Percentiles rank a stretch among this genome's conserved stretches.
These are phyloP conservation scores for Paedocypris sp. DNA, from an alignment of 2,113 vertebrate genomes.

Conservation along the genomic window DNA sequence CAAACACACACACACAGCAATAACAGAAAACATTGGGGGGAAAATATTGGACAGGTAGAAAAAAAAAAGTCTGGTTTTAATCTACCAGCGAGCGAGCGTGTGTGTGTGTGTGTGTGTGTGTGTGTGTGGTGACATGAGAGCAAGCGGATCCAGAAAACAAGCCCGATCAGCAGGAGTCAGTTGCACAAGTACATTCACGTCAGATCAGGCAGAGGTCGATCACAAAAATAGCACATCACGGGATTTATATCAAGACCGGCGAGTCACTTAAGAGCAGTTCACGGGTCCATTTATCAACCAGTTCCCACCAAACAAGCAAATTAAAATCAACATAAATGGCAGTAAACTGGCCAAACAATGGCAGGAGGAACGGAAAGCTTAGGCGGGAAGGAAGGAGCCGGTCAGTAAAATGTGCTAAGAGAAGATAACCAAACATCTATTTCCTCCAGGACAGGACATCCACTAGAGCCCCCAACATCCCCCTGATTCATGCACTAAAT, in stretches of 20 bases:
- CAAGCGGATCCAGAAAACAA: not conserved
- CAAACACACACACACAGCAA: slow-evolving; percentile 30
- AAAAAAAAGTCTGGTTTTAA: slow-evolving; percentile 21
- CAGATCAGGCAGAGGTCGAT: not conserved
- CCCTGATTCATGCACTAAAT: slow-evolving; percentile 23
- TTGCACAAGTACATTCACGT: not conserved
- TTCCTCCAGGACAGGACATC: slow-evolving; percentile 45
- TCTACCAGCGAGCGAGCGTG: not conserved
- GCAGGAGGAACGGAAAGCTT: slow-evolving; percentile 49
- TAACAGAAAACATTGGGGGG: slow-evolving; percentile 55
- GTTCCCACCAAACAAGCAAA: too few relatives aligned
- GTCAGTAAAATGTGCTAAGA: slow-evolving; percentile 49
- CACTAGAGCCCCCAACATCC: slow-evolving; percentile 24
- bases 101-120: too few relatives aligned
- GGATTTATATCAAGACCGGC: too few relatives aligned
- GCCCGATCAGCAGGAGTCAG: not conserved
- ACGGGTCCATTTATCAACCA: too few relatives aligned
- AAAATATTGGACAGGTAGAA: slow-evolving; percentile 37
- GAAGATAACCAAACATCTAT: slow-evolving; percentile 48
- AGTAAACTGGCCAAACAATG: slow-evolving; percentile 10
- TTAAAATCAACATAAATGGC: not conserved
- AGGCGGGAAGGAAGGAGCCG: slow-evolving; percentile 49
- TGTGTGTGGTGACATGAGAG: too few relatives aligned
- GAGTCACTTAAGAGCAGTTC: too few relatives aligned
- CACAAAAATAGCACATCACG: not conserved